Base-by-base conservation (phyloP, 2,113 vertebrate species). In the Piprites chloris region DNA sequence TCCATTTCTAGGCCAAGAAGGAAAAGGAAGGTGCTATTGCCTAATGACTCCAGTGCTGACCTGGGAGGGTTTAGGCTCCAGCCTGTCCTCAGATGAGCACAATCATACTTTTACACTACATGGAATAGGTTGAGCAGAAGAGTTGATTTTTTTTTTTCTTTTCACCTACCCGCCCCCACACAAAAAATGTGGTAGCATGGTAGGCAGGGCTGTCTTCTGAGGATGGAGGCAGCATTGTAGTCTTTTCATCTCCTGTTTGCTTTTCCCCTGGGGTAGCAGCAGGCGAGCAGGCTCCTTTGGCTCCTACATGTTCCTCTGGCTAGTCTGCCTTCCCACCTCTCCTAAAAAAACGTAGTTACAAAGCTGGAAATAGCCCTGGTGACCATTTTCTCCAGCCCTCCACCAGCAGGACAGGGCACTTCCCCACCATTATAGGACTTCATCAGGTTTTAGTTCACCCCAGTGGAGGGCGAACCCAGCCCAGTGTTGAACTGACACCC, bases 181-280 rank as follows among this genome's bases (percentile, higher is more conserved):
- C 28, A 49, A 22, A 61, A 67, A 67, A 62, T 88, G 95, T 47
- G 88, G 96, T 88, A 58, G 90, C 47, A 65, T 62, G 79, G 79
- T 94, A 93, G 92, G 94, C 86, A 95, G 91, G 90, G 90, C 94
- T 47, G 18, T 65, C 42, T 80, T 82, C 90, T 92, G 88, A 95
- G 94, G 91, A 93, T 26, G 76, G 75, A 81, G 92, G 67, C 8
- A 16, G 88, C 83, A 90, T 83, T 86, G 26, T 52, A 86, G 59
- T 68, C 88, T 90, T 96, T 95, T 95, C 56, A 93, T 95, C 95
- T 96, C 58, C 74, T 95, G 73, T 89, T 96, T 80, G 39, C 82
- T 94, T 85, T 93, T 91, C 18, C 67, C 78, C 75, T 14, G 62
- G 66, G 94, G 81, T 94, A 59, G 18, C 59, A 84, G 74, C 74